phyloP scores from a whole-genome alignment of 1,140 invertebrate species.

The Drosophila gunungcola region DNA sequence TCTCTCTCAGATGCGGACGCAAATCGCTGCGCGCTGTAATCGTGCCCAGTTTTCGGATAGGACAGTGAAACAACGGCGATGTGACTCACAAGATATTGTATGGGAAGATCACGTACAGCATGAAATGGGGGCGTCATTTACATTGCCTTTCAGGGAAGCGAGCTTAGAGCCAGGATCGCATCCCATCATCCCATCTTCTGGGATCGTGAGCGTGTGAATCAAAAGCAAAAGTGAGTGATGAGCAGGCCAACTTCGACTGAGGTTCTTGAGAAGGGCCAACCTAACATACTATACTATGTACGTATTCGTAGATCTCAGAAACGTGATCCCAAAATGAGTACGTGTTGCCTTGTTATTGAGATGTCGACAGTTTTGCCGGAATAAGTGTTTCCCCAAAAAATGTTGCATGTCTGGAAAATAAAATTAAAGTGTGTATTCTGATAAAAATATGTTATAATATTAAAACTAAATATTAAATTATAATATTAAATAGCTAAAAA shows the following conservation, averaged over 20 bases:
- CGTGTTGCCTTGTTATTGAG: conserved; percentile 31
- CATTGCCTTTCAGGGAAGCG: conserved; percentile 48
- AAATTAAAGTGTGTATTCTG: too few species aligned
- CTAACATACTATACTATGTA: conserved; percentile 6
- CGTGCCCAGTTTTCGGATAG: conserved; percentile 53
- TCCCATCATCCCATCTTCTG: conserved; percentile 11
- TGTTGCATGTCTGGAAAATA: too few species aligned
- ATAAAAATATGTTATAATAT: too few species aligned
- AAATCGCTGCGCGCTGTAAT: conserved; percentile 59
- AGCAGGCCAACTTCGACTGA: conserved; percentile 18
- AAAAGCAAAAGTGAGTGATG: conserved; percentile 37
- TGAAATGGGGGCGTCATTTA: conserved; percentile 79
- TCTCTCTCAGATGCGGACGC: conserved; percentile 58
- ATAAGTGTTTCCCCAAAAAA: too few species aligned
- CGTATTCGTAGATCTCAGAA: conserved; percentile 28
- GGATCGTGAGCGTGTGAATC: conserved; percentile 80
- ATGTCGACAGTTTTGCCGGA: too few species aligned
- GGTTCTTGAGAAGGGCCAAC: conserved; percentile 6
- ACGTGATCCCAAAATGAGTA: conserved; percentile 41
- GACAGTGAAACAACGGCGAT: conserved; percentile 50
- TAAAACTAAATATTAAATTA: too few species aligned
- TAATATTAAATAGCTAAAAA: too few species aligned
- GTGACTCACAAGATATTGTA: conserved; percentile 65
- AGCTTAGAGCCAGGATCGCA: conserved; percentile 43
- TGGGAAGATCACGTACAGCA: conserved; percentile 73